Percentiles rank a stretch among this genome's conserved stretches.
Conservation (phyloP, 2,113 vertebrate species). For the Silurus glanis region DNA sequence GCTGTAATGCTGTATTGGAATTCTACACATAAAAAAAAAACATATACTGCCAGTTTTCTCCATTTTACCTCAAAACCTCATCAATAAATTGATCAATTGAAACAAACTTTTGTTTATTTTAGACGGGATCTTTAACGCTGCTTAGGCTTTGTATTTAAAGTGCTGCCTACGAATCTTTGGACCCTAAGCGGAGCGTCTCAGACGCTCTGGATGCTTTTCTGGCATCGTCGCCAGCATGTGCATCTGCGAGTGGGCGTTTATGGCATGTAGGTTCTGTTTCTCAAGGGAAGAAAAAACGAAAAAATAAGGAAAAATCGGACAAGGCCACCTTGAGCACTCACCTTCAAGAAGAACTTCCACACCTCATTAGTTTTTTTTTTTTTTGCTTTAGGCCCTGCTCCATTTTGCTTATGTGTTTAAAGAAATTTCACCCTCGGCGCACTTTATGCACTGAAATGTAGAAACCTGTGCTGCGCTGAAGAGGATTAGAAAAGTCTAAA, state of each 20-base stretch:
- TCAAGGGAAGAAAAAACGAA: constrained; percentile 22
- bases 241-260: constrained; percentile 32
- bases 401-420: neutral
- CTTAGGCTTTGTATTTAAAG: constrained; percentile 22
- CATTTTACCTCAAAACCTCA: neutral
- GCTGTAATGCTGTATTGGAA: neutral
- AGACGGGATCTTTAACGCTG: neutral
- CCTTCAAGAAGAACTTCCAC: constrained; percentile 35
- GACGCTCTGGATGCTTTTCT: constrained; percentile 15
- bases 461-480: neutral
- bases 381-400: neutral
- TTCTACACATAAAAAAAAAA: neutral
- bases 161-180: neutral
- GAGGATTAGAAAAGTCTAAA: neutral
- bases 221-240: constrained; percentile 16
- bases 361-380: constrained; percentile 24
- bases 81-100: neutral
- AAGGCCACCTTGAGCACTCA: constrained; percentile 47
- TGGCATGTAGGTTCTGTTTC: constrained; percentile 29
- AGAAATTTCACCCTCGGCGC: neutral
- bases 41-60: neutral
- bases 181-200: neutral
- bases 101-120: constrained; percentile 1
- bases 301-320: constrained; percentile 34
- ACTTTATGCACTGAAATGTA: neutral